Conservation (phyloP, 1,140 invertebrate species). For the Drosophila novamexicana region DNA sequence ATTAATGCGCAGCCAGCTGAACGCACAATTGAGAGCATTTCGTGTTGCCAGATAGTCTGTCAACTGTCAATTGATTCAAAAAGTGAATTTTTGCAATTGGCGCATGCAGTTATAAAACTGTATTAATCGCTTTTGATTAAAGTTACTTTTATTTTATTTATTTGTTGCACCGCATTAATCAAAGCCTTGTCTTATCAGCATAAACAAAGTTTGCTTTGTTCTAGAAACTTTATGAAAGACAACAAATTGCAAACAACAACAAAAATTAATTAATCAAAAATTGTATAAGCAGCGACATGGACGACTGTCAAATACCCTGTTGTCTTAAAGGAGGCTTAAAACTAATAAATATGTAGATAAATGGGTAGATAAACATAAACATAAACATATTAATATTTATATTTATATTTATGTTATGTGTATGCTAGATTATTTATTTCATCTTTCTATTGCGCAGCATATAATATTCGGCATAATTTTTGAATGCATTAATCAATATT, state of each 20-base stretch:
- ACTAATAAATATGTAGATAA: not conserved
- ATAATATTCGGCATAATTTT: not conserved
- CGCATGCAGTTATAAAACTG: too few relatives aligned
- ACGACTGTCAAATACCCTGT: slow-evolving; percentile 18
- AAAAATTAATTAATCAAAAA: slow-evolving; percentile 18
- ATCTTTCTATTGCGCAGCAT: not conserved
- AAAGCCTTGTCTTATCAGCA: slow-evolving; percentile 23
- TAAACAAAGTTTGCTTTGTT: slow-evolving; percentile 22
- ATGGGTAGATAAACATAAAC: too few relatives aligned
- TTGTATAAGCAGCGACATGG: too few relatives aligned
- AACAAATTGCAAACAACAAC: not conserved
- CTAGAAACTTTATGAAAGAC: not conserved
- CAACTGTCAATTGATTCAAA: not conserved
- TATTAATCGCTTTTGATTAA: not conserved
- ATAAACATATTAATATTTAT: too few relatives aligned
- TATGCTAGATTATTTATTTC: too few relatives aligned
- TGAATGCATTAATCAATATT: not conserved
- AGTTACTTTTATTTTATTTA: not conserved
- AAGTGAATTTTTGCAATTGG: not conserved
- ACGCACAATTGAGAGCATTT: not conserved
- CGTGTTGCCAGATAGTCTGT: not conserved
- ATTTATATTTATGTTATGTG: too few relatives aligned
- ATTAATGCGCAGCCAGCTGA: not conserved
- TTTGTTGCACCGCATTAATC: not conserved
- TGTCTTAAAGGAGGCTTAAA: not conserved